Base-by-base conservation (phyloP, 2,797 vertebrate genomes). In the Austrolebias charrua region DNA sequence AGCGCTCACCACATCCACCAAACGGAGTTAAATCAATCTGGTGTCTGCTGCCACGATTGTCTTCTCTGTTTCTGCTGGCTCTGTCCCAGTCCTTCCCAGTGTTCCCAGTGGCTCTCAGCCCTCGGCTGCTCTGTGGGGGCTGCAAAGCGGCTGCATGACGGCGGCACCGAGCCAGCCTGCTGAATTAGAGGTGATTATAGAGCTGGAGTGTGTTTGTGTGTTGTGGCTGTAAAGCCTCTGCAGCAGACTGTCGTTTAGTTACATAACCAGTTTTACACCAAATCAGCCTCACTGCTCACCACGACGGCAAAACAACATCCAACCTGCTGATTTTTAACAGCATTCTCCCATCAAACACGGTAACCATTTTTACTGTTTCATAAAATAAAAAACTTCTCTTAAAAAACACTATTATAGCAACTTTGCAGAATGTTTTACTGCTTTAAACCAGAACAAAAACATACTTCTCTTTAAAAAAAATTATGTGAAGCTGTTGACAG, bases 101-200 rank as follows among this genome's bases (percentile, higher is more conserved):
- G 35, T 73, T 75, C 75, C 77, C 77, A 55, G 67, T 59, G 63
- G 6, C 42, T 29, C 65, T 47, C 11, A 56, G 35, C 18, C 56
- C 15, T 49, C 67, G 59, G 53, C 67, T 50, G 50, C 14, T 43
- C 46, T 24, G 58, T 49, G 20, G 19, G 63, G 49, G 9, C 62
- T 63, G 67, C 67, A 67, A 51, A 49, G 63, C 4, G 68, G 53
- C 75, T 76, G 83, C 70, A 55, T 29, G 65, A 18, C 67, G 56
- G 48, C 33, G 55, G 79, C 66, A 8, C 55, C 11, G 53, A 73
- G 71, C 76, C 79, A 65, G 55, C 55, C 51, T 40, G 59, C 68
- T 40, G 70, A 69, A 75, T 83, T 78, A 83, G 70, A 80, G 69
- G 61, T 73, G 78, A 82, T 86, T 86, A 79, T 60, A 57, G 42